Percentiles rank a stretch among this genome's conserved stretches.
These are phyloP conservation scores for Yponomeuta malinellus DNA, from an alignment of 2,888 invertebrate species.

Conservation along the genomic window DNA sequence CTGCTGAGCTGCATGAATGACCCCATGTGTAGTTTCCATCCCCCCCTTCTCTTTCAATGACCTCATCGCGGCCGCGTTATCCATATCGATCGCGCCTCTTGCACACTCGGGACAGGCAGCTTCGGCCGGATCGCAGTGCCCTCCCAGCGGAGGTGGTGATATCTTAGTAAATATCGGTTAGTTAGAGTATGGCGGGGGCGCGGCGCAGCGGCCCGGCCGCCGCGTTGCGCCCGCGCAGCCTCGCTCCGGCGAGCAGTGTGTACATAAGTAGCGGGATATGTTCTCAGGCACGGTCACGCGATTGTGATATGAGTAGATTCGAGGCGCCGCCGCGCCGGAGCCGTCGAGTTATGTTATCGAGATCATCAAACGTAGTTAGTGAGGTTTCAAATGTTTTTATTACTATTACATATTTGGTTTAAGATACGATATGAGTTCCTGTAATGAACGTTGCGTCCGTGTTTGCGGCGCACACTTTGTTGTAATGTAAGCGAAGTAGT, in stretches of 20 bases:
- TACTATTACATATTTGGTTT: conserved; percentile 72
- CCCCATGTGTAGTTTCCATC: conserved; percentile 22
- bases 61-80: conserved; percentile 42
- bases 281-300: conserved; percentile 74
- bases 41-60: conserved; percentile 20
- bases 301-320: conserved; percentile 75
- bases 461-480: conserved; percentile 55
- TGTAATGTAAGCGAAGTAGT: conserved; percentile 66
- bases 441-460: conserved; percentile 62
- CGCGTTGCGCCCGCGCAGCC: neutral
- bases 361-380: conserved; percentile 73
- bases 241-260: conserved; percentile 58
- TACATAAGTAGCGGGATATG: conserved; percentile 73
- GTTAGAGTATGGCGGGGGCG: conserved; percentile 38
- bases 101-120: conserved; percentile 56
- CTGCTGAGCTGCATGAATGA: conserved; percentile 16
- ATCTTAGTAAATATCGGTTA: conserved; percentile 56
- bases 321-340: conserved; percentile 46
- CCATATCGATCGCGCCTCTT: conserved; percentile 62
- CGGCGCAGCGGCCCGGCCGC: conserved; percentile 34
- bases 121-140: conserved; percentile 45
- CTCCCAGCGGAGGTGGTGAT: conserved; percentile 53
- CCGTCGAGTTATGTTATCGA: conserved; percentile 70
- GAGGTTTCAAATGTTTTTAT: conserved; percentile 75
- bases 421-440: conserved; percentile 76